Conservation (phyloP, 2,888 invertebrate species). For the Gymnoscelis rufifasciata region DNA sequence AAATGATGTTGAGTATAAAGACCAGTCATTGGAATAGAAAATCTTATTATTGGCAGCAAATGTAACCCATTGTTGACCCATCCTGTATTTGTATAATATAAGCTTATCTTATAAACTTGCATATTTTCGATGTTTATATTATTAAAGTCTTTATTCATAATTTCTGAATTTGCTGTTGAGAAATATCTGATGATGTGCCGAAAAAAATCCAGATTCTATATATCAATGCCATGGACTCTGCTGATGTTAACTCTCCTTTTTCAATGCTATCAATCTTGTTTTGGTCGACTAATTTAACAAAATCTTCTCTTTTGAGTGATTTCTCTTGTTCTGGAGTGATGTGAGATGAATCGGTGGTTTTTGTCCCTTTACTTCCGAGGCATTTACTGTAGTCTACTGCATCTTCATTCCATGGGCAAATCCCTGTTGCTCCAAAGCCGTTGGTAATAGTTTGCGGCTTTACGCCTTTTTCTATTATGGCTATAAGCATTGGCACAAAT, state of each 20-base stretch:
- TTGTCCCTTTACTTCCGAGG: constrained; percentile 2
- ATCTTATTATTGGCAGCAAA: no score
- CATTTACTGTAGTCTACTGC: constrained; percentile 11
- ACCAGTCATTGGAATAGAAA: background rate
- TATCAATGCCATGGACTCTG: no score
- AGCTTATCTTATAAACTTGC: no score
- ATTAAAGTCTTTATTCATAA: no score
- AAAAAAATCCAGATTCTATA: no score
- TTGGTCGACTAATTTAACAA: background rate
- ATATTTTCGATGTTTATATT: no score
- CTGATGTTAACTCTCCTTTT: no score
- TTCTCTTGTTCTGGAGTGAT: constrained; percentile 8
- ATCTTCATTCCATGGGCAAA: constrained; percentile 10
- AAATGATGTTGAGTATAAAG: background rate
- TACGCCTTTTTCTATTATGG: constrained; percentile 3
- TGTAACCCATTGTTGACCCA: no score
- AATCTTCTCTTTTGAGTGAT: constrained; percentile 6
- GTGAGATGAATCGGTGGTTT: constrained; percentile 1
- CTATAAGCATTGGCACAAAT: constrained; percentile 8
- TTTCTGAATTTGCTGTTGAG: no score
- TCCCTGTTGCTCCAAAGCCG: constrained; percentile 7
- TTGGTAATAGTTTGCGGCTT: constrained; percentile 7
- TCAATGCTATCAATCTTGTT: no score
- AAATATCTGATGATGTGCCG: no score
- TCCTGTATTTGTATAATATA: no score